A percentile compares a stretch with the other conserved stretches of the same genome.
Conservation (phyloP, 2,113 vertebrate species). For the Reinhardtius hippoglossoides region DNA sequence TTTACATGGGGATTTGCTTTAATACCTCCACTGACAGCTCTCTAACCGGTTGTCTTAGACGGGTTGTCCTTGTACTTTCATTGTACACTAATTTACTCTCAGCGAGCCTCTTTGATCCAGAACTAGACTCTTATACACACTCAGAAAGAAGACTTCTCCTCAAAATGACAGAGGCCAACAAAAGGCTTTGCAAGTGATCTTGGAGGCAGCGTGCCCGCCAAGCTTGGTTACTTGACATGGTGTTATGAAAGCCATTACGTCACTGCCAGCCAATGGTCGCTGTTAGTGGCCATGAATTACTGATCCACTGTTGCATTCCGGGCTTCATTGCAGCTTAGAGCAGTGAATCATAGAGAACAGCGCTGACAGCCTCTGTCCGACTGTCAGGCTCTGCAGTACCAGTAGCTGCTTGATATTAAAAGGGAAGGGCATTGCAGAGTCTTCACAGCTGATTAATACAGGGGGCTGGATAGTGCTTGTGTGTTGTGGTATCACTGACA, state of each 20-base stretch:
- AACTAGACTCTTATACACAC: not conserved
- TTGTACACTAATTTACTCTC: conserved; percentile 29
- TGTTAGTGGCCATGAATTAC: conserved; percentile 56
- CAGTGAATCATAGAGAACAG: conserved; percentile 27
- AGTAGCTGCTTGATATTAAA: conserved; percentile 31
- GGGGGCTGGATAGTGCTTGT: not conserved
- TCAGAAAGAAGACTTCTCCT: conserved; percentile 42
- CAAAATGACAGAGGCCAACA: conserved; percentile 56
- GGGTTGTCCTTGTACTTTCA: conserved; percentile 1
- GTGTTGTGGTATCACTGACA: not conserved
- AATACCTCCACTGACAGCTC: not conserved
- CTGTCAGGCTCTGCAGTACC: not conserved
- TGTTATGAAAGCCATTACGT: conserved; percentile 75
- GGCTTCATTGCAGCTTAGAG: too few species aligned
- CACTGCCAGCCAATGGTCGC: conserved; percentile 61
- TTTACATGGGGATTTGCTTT: not conserved
- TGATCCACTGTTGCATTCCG: conserved; percentile 23
- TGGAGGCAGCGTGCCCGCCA: conserved; percentile 32
- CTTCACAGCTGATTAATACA: conserved; percentile 19
- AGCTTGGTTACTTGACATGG: conserved; percentile 70
- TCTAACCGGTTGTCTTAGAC: not conserved
- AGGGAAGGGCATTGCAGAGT: not conserved
- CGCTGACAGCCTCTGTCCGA: not conserved
- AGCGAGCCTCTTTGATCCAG: conserved; percentile 35
- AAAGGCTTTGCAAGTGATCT: conserved; percentile 71